A percentile compares a stretch with the other conserved stretches of the same genome.
phyloP scores from a whole-genome alignment of 2,797 vertebrate genomes.

The Phataginus tricuspis region DNA sequence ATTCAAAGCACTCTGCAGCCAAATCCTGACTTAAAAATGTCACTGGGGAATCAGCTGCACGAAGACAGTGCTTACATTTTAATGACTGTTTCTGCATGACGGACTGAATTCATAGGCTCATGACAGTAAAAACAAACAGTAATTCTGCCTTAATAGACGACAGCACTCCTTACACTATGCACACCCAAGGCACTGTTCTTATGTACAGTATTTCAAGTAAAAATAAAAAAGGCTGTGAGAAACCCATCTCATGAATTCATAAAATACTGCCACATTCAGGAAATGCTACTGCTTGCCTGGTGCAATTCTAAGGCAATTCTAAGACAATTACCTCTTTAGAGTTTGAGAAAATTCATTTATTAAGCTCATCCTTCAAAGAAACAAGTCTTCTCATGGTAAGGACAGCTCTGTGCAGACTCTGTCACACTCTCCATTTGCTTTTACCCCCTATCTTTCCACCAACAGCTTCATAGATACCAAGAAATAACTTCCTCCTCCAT shows the following conservation, averaged over 20 bases:
- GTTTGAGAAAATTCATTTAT: neutral
- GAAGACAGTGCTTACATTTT: constrained; percentile 62
- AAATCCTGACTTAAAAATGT: constrained; percentile 66
- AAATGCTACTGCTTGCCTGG: neutral
- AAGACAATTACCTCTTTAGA: neutral
- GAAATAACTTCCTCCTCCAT: neutral
- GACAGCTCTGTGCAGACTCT: neutral
- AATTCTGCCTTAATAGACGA: constrained; percentile 71
- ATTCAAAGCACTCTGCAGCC: constrained; percentile 71
- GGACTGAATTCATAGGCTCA: constrained; percentile 72
- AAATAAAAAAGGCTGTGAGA: constrained; percentile 36
- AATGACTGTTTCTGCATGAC: constrained; percentile 70
- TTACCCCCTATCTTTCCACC: neutral
- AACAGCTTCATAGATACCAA: neutral
- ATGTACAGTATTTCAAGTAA: constrained; percentile 46
- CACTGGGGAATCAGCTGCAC: constrained; percentile 59
- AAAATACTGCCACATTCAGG: neutral
- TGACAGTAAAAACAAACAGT: constrained; percentile 78
- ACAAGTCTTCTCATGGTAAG: neutral
- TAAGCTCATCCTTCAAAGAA: neutral
- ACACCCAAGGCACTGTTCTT: constrained; percentile 70
- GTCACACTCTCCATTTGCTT: neutral
- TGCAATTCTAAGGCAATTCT: too few species aligned
- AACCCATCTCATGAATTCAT: constrained; percentile 34
- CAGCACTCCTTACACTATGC: constrained; percentile 59